phyloP scores from a whole-genome alignment of 2,888 invertebrate species.

The Oscheius sp. region DNA sequence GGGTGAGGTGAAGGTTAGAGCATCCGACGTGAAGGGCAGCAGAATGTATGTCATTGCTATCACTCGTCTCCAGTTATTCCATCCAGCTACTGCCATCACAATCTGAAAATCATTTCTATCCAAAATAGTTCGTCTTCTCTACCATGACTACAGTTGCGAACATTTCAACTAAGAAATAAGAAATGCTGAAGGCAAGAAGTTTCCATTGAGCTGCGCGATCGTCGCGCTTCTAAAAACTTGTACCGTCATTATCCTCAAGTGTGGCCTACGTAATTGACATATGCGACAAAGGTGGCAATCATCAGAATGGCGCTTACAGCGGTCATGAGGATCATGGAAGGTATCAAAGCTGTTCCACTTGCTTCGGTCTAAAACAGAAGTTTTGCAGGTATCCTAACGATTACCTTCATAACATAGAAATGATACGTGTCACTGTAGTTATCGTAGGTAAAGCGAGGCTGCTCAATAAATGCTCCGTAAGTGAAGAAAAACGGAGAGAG shows the following conservation, averaged over 20 bases:
- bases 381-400: background rate
- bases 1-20: conserved; percentile 15
- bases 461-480: background rate
- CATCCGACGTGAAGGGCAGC: conserved; percentile 4
- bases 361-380: background rate
- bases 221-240: background rate
- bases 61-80: background rate
- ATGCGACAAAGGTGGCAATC: background rate
- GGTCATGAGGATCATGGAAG: background rate
- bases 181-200: background rate
- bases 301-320: background rate
- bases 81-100: background rate
- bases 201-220: background rate
- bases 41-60: background rate
- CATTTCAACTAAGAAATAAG: background rate
- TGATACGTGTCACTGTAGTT: background rate
- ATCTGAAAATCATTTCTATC: background rate
- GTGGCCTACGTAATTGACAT: background rate
- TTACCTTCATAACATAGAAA: background rate
- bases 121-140: background rate
- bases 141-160: background rate
- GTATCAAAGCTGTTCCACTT: background rate
- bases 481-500: background rate
- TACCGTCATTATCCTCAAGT: background rate
- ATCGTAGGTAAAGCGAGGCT: background rate